Base-by-base conservation (phyloP, 2,888 invertebrate genomes). In the Drosophila neotestacea region DNA sequence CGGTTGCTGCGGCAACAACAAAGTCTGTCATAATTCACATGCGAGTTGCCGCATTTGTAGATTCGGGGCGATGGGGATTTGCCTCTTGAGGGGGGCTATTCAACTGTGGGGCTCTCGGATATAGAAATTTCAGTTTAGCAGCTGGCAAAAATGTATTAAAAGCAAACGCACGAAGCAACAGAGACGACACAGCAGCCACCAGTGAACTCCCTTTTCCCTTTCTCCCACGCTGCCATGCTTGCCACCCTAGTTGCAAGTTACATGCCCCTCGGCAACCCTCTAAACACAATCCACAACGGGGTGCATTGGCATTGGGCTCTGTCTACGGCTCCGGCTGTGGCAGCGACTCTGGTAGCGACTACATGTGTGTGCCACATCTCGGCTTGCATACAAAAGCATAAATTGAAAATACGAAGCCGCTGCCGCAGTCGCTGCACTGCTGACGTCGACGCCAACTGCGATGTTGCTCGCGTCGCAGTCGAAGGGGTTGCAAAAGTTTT, bases 1-100 rank as follows among this genome's bases (percentile, higher is more conserved):
- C 79, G 76, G 64, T 65, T 65, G 42, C 79, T 73, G 79, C 64
- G 61, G 61, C 78, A 76, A 72, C 84, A 84, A 81, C 83, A 83
- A 81, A 79, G 75, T 79, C 82, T 88, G 81, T 88, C 89, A 90
- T 90, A 88, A 88, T 84, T 88, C 89, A 90, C 88, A 90, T 90
- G 86, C 63, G 76, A 75, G 62, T 51, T 48, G 28, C 42, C 52
- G 27, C 41, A 73, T 44, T 11, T 22, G 13, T 13, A 41, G 62
- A 5, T 30, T 10, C n/a, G 42, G 32, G 28, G 13, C 11, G 32
- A 11, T 28, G 41, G 7, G 36, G 4, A 32, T 16, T 39, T 44
- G 22, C 22, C 22, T 22, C 22, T 22, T 22, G 22, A 22, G 22
- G 2, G 38, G 32, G 39, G 38, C 52, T 38, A 34, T 60, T 67